Evolutionary conservation across 2,113 vertebrate genomes (phyloP).

Genomic region (Prunella himalayana): DNA sequence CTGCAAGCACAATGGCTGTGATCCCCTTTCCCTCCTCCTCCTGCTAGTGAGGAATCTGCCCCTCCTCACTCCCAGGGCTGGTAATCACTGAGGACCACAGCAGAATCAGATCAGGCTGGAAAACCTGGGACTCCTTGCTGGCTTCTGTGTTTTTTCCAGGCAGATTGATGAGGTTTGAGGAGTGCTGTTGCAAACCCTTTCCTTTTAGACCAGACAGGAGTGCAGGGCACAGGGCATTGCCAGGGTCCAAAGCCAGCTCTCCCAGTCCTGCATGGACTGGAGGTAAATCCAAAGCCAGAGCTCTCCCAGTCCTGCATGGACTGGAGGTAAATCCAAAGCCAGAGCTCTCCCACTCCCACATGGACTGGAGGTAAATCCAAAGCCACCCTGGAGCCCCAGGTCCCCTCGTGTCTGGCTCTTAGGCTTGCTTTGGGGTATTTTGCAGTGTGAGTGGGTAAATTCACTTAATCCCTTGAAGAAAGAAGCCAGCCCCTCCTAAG

Average conservation of each 20-base stretch:
- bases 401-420: not conserved
- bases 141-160: not conserved
- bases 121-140: not conserved
- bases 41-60: not conserved
- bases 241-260: not conserved
- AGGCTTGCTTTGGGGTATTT: not conserved
- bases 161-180: not conserved
- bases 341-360: not conserved
- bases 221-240: rapidly evolving
- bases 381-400: not conserved
- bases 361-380: not conserved
- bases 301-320: rapidly evolving
- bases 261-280: rapidly evolving
- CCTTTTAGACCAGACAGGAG: not conserved
- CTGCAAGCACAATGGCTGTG: not conserved
- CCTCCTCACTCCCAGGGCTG: not conserved
- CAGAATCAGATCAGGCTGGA: not conserved
- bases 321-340: not conserved
- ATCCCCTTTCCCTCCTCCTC: not conserved
- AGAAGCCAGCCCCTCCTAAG: slow-evolving; percentile 17
- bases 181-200: not conserved
- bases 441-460: not conserved
- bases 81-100: not conserved
- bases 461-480: slow-evolving; percentile 61
- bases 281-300: not conserved